A percentile compares a stretch with the other conserved stretches of the same genome.
Conservation (phyloP, 2,797 vertebrate genomes). For the Vespertilio murinus region DNA sequence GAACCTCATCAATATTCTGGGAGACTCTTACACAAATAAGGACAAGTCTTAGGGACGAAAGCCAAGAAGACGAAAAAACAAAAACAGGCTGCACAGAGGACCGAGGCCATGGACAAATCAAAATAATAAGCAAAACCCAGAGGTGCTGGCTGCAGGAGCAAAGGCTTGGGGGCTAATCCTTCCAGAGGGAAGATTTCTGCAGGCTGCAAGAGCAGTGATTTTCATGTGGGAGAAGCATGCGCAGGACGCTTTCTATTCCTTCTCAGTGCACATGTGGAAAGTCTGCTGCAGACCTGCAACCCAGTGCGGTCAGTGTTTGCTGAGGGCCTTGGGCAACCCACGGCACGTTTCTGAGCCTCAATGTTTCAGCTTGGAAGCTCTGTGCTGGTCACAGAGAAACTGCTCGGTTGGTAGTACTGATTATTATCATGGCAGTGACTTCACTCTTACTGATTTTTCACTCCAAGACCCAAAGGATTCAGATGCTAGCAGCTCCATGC, state of each 20-base stretch:
- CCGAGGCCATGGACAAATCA: neutral
- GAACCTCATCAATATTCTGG: neutral
- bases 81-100: neutral
- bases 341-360: neutral
- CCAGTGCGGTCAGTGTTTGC: too few relatives aligned
- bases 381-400: neutral
- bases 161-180: neutral
- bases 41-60: neutral
- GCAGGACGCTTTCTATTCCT: neutral
- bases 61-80: neutral
- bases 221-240: neutral
- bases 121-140: conserved; percentile 19
- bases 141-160: neutral
- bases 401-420: neutral
- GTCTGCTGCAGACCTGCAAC: neutral
- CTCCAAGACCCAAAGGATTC: neutral
- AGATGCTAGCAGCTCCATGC: neutral
- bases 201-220: neutral
- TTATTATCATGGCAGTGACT: neutral
- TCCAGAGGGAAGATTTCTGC: neutral
- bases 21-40: conserved; percentile 16
- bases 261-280: neutral
- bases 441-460: neutral
- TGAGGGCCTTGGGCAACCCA: neutral
- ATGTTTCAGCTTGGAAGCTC: neutral